A percentile compares a stretch with the other conserved stretches of the same genome.
These are phyloP conservation scores for Vanacampus margaritifer DNA, from an alignment of 2,113 vertebrate species.

Conservation along the genomic window DNA sequence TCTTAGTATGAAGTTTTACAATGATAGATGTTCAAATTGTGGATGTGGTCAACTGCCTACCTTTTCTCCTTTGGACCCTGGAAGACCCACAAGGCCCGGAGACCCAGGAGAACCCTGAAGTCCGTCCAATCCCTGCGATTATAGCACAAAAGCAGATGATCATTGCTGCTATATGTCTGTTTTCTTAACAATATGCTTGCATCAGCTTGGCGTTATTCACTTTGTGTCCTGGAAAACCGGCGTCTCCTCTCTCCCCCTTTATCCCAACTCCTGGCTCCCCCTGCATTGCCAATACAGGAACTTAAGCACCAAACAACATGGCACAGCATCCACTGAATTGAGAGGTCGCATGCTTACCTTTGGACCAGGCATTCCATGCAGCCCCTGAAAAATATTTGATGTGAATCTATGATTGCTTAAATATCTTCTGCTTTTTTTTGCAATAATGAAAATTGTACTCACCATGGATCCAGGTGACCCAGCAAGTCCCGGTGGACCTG, in stretches of 20 bases:
- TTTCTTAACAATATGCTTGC: not conserved
- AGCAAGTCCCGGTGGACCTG: conserved; percentile 67
- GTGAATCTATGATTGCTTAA: conserved; percentile 15
- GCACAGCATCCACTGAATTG: not conserved
- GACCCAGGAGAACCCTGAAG: conserved; percentile 62
- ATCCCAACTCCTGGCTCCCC: conserved; percentile 72
- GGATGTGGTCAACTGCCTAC: conserved; percentile 58
- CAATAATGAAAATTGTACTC: conserved; percentile 21
- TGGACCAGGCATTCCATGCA: conserved; percentile 85
- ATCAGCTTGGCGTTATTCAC: conserved; percentile 44
- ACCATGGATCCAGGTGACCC: conserved; percentile 72
- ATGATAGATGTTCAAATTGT: not conserved
- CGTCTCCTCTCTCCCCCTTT: conserved; percentile 72
- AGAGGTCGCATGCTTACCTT: conserved; percentile 75
- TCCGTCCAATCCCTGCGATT: conserved; percentile 54
- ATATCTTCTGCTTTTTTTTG: not conserved
- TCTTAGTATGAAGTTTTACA: not conserved
- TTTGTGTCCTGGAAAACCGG: conserved; percentile 58
- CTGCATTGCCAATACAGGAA: conserved; percentile 48
- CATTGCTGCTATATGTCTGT: not conserved
- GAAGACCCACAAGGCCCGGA: conserved; percentile 85
- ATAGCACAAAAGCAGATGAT: conserved; percentile 9
- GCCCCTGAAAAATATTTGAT: conserved; percentile 73
- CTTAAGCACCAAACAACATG: conserved; percentile 18
- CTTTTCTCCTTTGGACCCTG: conserved; percentile 94